Evolutionary conservation across 2,113 vertebrate species (phyloP), one percentile per base, ranked within the genome.

Genomic region (Toxotes jaculatrix): DNA sequence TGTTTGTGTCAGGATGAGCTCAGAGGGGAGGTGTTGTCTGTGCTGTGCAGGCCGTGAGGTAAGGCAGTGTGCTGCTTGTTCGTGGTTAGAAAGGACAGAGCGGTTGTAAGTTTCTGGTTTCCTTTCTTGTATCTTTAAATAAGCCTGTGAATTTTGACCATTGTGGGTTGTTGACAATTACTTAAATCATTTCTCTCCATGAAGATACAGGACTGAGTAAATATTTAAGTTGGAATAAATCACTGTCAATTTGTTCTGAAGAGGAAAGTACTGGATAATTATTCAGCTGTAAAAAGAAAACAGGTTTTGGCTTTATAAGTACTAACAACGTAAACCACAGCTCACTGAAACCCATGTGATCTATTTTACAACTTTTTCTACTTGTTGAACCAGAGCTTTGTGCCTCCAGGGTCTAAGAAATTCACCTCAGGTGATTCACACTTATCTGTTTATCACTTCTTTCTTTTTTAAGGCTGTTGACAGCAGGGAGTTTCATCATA

Each of bases 351-450:
- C 27, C 40, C 19, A 2, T 21, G 66, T 53, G 56, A 49, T 19
- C 8, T 17, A 31, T n/a, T 23, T 23, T 42, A 10, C 36, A 55
- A 36, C 69, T 23, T 51, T 17, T 47, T 63, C 43, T 70, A 42
- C 80, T 70, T 64, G 74, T 89, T 75, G 12, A 62, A 66, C 51
- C 7, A 5, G 62, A 67, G 19, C 19, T 68, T 45, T 64, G 7
- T 2, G 0, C 31, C 71, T 51, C 1, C 21, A 9, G 51, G 34
- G 42, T 12, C 23, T 4, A 27, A 42, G 8, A 31, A 1, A 1
- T 40, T 55, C 8, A 21, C 16, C 38, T 55, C 47, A 76, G 16
- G n/a, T 69, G 11, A 38, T 55, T 53, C 19, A 3, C 21, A 23
- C 5, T 47, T 4, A 36, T 27, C 59, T 62, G 31, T 36, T 27